A percentile compares a stretch with the other conserved stretches of the same genome.
phyloP scores from a whole-genome alignment of 1,140 invertebrate genomes.

The Brachionus calyciflorus region DNA sequence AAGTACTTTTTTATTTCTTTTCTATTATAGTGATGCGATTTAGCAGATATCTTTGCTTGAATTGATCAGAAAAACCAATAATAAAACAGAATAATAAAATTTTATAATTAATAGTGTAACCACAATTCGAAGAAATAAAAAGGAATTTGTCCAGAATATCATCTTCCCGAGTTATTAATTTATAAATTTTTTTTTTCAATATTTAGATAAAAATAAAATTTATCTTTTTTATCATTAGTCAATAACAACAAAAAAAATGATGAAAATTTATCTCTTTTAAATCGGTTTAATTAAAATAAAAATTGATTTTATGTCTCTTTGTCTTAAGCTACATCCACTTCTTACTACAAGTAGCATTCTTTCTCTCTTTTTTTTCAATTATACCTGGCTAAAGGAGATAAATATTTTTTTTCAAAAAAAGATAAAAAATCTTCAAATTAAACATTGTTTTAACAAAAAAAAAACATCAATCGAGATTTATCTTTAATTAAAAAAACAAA shows the following conservation, averaged over 20 bases:
- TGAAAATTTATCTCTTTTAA: slow-evolving; percentile 1
- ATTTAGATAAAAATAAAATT: not conserved
- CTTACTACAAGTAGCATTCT: not conserved
- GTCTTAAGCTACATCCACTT: not conserved
- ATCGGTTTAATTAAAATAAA: slow-evolving; percentile 12
- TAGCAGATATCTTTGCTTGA: slow-evolving; percentile 2
- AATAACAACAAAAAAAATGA: too few relatives aligned
- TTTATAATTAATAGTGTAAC: slow-evolving; percentile 31
- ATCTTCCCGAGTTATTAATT: not conserved
- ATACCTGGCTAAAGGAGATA: slow-evolving; percentile 2
- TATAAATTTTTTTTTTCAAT: not conserved
- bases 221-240: not conserved
- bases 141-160: slow-evolving; percentile 20
- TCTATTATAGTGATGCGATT: too few relatives aligned
- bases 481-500: slow-evolving; percentile 29
- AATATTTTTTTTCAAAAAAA: slow-evolving; percentile 1
- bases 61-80: not conserved
- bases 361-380: not conserved
- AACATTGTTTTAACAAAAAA: not conserved
- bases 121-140: not conserved
- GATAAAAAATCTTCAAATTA: slow-evolving; percentile 8
- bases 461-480: slow-evolving; percentile 35
- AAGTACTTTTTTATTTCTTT: not conserved
- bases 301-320: not conserved
- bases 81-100: slow-evolving; percentile 8